A percentile compares a stretch with the other conserved stretches of the same genome.
These are phyloP conservation scores for Tachypleus tridentatus DNA, from an alignment of 1,140 invertebrate species.

Conservation along the genomic window DNA sequence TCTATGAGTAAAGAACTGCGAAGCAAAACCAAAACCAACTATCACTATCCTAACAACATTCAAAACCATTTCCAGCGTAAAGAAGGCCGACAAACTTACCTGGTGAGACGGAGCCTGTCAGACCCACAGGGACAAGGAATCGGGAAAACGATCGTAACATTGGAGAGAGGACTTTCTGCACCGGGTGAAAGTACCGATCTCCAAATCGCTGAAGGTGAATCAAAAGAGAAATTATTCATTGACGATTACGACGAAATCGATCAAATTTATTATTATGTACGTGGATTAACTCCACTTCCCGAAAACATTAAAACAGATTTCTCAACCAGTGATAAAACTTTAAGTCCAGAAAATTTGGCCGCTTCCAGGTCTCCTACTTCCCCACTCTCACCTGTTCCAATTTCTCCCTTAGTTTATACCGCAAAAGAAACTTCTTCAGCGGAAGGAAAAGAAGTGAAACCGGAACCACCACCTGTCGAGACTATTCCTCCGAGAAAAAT, in stretches of 20 bases:
- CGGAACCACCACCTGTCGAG: constrained; percentile 77
- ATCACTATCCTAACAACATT: constrained; percentile 18
- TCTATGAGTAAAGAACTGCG: constrained; percentile 28
- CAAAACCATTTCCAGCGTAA: background rate
- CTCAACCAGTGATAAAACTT: background rate
- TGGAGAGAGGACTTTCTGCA: background rate
- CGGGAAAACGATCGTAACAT: background rate
- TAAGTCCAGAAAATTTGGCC: background rate
- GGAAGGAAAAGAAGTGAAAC: constrained; percentile 53
- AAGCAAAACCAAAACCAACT: constrained; percentile 10
- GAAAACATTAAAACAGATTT: constrained; percentile 11
- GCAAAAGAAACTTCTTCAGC: constrained; percentile 35
- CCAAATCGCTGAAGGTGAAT: too few relatives aligned
- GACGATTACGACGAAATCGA: constrained; percentile 87
- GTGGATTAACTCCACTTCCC: constrained; percentile 76
- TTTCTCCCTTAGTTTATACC: constrained; percentile 8
- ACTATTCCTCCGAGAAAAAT: constrained; percentile 62
- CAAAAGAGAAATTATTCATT: constrained; percentile 34
- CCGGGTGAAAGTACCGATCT: background rate
- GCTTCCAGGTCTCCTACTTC: too few relatives aligned
- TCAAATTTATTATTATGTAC: constrained; percentile 90
- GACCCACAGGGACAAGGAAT: constrained; percentile 13
- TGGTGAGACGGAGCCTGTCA: constrained; percentile 17
- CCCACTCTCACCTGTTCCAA: constrained; percentile 11
- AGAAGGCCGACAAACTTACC: too few relatives aligned